Percentiles rank a stretch among this genome's conserved stretches.
These are phyloP conservation scores for Chaetogeoica ovagalla DNA, from an alignment of 2,888 invertebrate genomes.

Conservation along the genomic window DNA sequence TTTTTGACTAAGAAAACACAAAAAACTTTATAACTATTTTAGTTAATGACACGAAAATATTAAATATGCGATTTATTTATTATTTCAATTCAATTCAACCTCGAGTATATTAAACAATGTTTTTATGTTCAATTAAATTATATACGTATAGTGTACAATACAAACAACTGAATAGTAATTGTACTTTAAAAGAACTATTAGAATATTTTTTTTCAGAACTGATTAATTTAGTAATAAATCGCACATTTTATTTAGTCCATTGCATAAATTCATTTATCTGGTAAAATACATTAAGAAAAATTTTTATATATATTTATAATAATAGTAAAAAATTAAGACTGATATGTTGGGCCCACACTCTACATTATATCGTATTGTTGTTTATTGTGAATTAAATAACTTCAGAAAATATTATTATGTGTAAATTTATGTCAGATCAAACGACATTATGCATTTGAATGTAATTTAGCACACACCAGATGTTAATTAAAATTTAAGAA, in stretches of 20 bases:
- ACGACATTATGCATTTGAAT: conserved; percentile 28
- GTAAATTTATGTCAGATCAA: conserved; percentile 22
- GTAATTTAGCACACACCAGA: conserved; percentile 50
- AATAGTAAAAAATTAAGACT: conserved; percentile 24
- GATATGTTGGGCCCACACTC: conserved; percentile 35
- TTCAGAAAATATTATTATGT: conserved; percentile 22
- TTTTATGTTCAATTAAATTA: not conserved
- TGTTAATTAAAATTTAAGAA: conserved; percentile 32
- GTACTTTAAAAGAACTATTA: not conserved
- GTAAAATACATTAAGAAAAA: conserved; percentile 1
- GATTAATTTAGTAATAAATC: conserved; percentile 22
- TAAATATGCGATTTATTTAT: conserved; percentile 34
- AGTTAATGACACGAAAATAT: not conserved
- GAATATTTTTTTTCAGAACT: not conserved
- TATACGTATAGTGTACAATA: not conserved
- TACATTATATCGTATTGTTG: conserved; percentile 19
- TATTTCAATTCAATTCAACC: conserved; percentile 1
- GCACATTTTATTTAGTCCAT: conserved; percentile 12
- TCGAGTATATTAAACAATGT: not conserved
- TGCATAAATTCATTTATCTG: conserved; percentile 9
- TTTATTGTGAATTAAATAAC: conserved; percentile 30
- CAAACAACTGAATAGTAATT: too few species aligned
- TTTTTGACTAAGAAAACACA: conserved; percentile 31
- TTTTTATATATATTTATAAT: not conserved
- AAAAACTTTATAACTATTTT: conserved; percentile 2